Base-by-base conservation (phyloP, 2,113 vertebrate genomes). In the Plotosus lineatus region DNA sequence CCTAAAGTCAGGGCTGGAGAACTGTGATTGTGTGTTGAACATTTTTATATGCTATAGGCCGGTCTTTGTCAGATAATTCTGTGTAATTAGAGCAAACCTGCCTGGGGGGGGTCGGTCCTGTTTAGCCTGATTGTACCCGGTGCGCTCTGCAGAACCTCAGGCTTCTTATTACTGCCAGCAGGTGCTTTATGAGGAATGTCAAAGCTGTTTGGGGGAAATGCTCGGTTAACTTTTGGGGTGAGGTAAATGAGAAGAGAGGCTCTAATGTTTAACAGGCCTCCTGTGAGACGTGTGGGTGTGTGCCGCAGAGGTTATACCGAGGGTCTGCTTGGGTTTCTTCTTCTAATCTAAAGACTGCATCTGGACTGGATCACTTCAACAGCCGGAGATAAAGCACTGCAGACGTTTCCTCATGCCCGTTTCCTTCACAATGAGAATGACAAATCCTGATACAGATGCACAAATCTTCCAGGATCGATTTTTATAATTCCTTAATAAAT, bases 401-500 rank as follows among this genome's bases (percentile, higher is more conserved):
- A 23, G 19, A 12, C 68, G 1, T 28, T 33, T 71, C 68, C 68
- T 72, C 17, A 1, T 73, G 26, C 46, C 28, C 46, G 23, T 51
- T 51, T 73, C 28, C 9, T 21, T 33, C 28, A 51, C 3, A 73
- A 36, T 6, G 28, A 14, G 48, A 78, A 63, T 51, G 81, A 88
- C 87, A 89, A 90, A 87, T 88, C 86, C 86, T 86, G 89, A 91
- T 90, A 92, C 92, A 91, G 89, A 86, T 80, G 84, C 86, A 85
- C 77, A 86, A 90, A 91, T 71, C 36, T 83, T 90, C 75, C 87
- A 87, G 85, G 86, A 89, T 90, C 38, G 75, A 89, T 90, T 89
- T 88, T 90, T 88, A 91, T 92, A 91, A 92, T 92, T 90, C 90
- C 83, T 89, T 89, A 89, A 90, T 91, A 92, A 90, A 91, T 92